phyloP scores from a whole-genome alignment of 2,888 invertebrate species.

The Amphipyra berbera region DNA sequence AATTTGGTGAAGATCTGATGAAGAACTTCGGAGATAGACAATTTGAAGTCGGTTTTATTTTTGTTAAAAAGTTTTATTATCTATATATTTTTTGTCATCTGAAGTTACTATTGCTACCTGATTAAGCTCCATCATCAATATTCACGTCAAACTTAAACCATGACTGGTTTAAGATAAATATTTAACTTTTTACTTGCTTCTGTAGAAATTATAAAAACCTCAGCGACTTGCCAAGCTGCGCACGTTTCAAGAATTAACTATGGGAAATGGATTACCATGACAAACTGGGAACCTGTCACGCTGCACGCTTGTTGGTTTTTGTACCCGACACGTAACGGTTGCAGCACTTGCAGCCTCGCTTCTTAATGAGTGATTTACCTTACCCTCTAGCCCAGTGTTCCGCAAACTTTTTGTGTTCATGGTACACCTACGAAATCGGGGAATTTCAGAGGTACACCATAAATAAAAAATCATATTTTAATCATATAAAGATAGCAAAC shows the following conservation, averaged over 20 bases:
- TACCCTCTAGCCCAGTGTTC: constrained; percentile 4
- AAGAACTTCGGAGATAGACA: too few species aligned
- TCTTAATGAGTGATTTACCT: constrained; percentile 31
- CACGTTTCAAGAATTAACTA: constrained; percentile 51
- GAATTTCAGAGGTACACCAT: too few species aligned
- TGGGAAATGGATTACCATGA: constrained; percentile 55
- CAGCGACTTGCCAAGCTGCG: constrained; percentile 24
- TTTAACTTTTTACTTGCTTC: constrained; percentile 17
- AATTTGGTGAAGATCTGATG: too few species aligned
- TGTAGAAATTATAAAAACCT: constrained; percentile 29
- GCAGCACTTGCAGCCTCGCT: not conserved
- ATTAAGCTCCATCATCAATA: not conserved
- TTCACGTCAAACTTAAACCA: constrained; percentile 4
- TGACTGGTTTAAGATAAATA: constrained; percentile 25
- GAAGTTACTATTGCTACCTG: not conserved
- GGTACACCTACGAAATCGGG: too few species aligned
- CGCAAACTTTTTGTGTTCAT: too few species aligned
- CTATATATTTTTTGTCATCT: not conserved
- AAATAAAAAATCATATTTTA: too few species aligned
- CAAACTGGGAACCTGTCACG: constrained; percentile 50
- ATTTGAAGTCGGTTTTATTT: too few species aligned
- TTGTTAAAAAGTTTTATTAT: too few species aligned
- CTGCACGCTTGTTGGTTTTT: constrained; percentile 38
- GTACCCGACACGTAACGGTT: constrained; percentile 19
- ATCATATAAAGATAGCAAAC: too few species aligned